Evolutionary conservation across 1,140 invertebrate genomes (phyloP), one percentile per base, ranked within the genome.

Genomic region (Caerostris extrusa): DNA sequence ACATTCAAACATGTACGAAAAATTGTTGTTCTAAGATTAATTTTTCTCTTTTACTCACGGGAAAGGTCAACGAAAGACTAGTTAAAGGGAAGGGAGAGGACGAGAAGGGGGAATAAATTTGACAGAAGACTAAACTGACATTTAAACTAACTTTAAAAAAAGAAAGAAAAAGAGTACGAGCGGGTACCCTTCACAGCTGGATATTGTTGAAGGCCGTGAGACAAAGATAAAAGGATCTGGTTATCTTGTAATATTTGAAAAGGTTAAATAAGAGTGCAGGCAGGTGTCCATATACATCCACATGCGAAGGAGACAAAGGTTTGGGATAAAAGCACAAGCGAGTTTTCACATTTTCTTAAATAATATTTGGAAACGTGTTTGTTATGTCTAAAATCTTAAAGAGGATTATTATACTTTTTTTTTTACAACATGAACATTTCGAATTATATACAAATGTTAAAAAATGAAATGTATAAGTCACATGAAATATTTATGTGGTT

Each of bases 191-290:
- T 64, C 85, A 34, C 85, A 87, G 85, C 85, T 64, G 85, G 85
- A 87, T 14, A 50, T 61, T 34, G 53, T 57, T 58, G 14, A 50
- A 34, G 53, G 14, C 57, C 85, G 58, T 87, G 85, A 19, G 60
- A 87, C 61, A 87, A 87, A 85, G 17, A 53, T 81, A 57, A 85
- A 85, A 56, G 55, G 53, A 61, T 61, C 85, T 61, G 34, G 19
- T 87, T 64, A 60, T 64, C n/a, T 14, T 64, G 17, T 17, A 7
- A 67, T 17, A 69, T 34, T 69, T 89, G 87, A 89, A 89, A 57
- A 64, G 87, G 87, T 89, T 64, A 89, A 55, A 53, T 34, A 69
- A 17, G 55, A 55, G n/a, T 89, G 50, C 57, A 89, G 87, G 87
- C 87, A 89, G 87, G 87, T 89, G 61, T 61, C 58, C 34, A 19